Conservation (phyloP, 2,797 vertebrate species). For the Rhabdophis nuchalis region DNA sequence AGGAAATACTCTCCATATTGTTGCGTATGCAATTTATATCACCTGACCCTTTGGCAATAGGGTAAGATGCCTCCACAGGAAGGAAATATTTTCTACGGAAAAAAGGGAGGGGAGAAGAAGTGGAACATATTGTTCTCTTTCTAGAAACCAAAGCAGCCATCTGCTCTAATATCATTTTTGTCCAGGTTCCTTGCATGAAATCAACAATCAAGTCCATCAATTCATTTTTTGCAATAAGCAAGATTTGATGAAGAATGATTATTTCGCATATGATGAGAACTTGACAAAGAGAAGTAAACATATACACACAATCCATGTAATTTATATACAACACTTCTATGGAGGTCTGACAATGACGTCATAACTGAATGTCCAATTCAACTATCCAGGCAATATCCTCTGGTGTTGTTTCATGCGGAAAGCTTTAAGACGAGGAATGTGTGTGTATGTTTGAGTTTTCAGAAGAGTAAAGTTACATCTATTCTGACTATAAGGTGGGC, state of each 20-base stretch:
- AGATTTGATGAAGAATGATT: not conserved
- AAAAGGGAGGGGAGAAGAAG: not conserved
- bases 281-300: not conserved
- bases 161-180: not conserved
- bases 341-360: not conserved
- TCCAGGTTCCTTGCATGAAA: not conserved
- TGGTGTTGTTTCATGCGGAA: not conserved
- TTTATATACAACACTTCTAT: not conserved
- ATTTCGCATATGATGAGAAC: not conserved
- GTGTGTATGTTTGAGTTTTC: slow-evolving; percentile 5
- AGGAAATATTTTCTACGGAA: not conserved
- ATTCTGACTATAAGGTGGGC: slow-evolving; percentile 49
- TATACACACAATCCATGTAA: not conserved
- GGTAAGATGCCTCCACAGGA: not conserved
- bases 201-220: not conserved
- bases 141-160: slow-evolving; percentile 5
- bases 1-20: not conserved
- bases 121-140: slow-evolving; percentile 3
- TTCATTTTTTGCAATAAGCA: not conserved
- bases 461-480: slow-evolving; percentile 28
- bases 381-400: not conserved
- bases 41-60: not conserved
- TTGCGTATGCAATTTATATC: slow-evolving; percentile 17
- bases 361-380: not conserved
- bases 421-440: not conserved